Conservation (phyloP, 2,113 vertebrate genomes). For the Condylura cristata region DNA sequence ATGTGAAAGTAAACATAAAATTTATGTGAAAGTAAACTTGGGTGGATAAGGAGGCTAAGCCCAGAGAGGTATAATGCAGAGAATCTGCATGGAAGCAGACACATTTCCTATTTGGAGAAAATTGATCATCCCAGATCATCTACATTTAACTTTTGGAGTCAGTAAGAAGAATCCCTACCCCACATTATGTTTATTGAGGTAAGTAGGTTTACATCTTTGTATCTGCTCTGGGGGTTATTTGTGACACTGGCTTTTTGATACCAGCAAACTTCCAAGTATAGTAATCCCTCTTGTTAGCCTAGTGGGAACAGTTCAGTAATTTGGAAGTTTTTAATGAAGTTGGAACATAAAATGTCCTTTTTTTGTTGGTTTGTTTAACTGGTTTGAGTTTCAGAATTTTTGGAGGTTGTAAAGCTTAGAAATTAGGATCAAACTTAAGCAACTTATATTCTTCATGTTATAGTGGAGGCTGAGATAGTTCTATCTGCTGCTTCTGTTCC, state of each 20-base stretch:
- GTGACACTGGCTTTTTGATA: neutral
- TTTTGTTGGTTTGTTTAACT: neutral
- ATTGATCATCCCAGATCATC: neutral
- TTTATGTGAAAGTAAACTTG: conserved; percentile 22
- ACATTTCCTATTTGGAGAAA: neutral
- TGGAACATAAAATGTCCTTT: neutral
- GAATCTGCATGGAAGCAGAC: neutral
- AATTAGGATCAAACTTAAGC: neutral
- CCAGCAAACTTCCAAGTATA: neutral
- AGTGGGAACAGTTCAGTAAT: neutral
- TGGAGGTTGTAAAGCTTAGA: neutral
- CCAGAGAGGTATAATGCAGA: neutral
- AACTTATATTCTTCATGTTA: neutral
- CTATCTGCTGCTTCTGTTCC: neutral
- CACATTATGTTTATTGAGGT: too few relatives aligned
- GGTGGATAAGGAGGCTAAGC: neutral
- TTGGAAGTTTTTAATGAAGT: neutral
- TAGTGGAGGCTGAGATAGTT: neutral
- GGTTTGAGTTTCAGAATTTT: conserved; percentile 7
- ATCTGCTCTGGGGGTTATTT: neutral
- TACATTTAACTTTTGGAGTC: neutral
- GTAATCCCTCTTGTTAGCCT: neutral
- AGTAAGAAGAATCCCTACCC: neutral
- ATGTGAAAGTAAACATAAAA: too few relatives aligned
- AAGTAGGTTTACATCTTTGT: neutral